A percentile compares a stretch with the other conserved stretches of the same genome.
Conservation (phyloP, 2,888 invertebrate species). For the Pediacus dermestoides region DNA sequence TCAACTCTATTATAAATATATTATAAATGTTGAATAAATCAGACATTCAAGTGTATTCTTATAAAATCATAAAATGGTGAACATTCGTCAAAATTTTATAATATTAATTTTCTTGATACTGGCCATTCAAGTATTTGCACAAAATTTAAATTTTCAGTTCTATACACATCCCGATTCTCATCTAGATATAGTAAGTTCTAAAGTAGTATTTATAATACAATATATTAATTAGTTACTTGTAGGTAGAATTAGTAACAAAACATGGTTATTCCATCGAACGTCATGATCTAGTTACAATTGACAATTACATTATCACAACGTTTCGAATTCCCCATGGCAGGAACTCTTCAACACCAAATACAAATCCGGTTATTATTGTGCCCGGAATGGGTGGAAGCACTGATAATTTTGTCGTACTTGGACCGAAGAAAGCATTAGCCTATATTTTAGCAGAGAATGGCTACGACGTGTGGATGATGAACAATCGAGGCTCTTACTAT, state of each 20-base stretch:
- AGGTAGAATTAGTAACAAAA: constrained; percentile 2
- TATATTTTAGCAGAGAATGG: constrained; percentile 5
- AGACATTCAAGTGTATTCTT: too few relatives aligned
- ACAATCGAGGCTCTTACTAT: background rate
- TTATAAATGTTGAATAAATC: too few relatives aligned
- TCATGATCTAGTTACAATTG: constrained; percentile 6
- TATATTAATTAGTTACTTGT: background rate
- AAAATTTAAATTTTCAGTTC: background rate
- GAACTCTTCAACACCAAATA: background rate
- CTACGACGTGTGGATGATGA: constrained; percentile 8
- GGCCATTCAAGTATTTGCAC: too few relatives aligned
- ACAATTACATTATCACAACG: constrained; percentile 2
- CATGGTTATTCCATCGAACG: background rate
- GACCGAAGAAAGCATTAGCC: background rate
- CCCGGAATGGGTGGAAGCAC: background rate
- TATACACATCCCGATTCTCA: background rate
- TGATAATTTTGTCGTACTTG: constrained; percentile 1
- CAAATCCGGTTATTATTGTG: background rate
- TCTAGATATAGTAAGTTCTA: background rate
- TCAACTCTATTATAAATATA: too few relatives aligned
- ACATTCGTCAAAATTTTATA: too few relatives aligned
- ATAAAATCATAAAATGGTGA: too few relatives aligned
- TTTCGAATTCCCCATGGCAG: constrained; percentile 5
- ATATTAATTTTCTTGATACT: too few relatives aligned
- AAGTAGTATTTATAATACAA: background rate